Conservation (phyloP, 1,140 invertebrate species). For the Battus philenor region DNA sequence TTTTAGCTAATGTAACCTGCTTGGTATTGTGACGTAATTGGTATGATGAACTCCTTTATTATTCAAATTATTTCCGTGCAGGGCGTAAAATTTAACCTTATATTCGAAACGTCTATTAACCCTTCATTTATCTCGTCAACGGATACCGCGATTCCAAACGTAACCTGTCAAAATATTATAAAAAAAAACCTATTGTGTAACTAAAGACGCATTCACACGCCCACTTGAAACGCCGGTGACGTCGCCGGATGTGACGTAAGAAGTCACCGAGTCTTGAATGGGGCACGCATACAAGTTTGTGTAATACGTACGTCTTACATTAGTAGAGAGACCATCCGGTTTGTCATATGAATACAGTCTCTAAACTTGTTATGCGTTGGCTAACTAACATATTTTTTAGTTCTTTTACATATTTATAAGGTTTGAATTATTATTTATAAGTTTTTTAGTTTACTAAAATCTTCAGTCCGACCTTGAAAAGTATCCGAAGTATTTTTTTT, state of each 20-base stretch:
- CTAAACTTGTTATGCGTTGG: too few relatives aligned
- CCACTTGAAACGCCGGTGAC: slow-evolving; percentile 61
- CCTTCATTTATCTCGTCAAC: slow-evolving; percentile 52
- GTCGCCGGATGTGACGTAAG: slow-evolving; percentile 67
- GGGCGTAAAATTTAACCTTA: slow-evolving; percentile 13
- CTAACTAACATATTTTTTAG: too few relatives aligned
- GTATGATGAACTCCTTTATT: not conserved
- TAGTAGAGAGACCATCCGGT: not conserved
- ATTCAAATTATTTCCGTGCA: not conserved
- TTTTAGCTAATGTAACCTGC: too few relatives aligned
- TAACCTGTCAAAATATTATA: slow-evolving; percentile 55
- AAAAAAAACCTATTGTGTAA: slow-evolving; percentile 27
- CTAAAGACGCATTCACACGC: slow-evolving; percentile 53
- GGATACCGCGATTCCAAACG: slow-evolving; percentile 26
- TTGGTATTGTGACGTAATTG: too few relatives aligned
- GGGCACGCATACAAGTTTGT: slow-evolving; percentile 42
- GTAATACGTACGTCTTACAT: slow-evolving; percentile 18
- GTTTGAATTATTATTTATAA: too few relatives aligned
- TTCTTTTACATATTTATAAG: too few relatives aligned
- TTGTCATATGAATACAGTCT: not conserved
- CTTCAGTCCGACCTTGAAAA: too few relatives aligned
- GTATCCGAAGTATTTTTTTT: too few relatives aligned
- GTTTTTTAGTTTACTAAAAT: too few relatives aligned
- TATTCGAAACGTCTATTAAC: slow-evolving; percentile 34
- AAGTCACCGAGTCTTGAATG: slow-evolving; percentile 58